Evolutionary conservation across 2,113 vertebrate genomes (phyloP).

Genomic region (Pachyramphus minor): DNA sequence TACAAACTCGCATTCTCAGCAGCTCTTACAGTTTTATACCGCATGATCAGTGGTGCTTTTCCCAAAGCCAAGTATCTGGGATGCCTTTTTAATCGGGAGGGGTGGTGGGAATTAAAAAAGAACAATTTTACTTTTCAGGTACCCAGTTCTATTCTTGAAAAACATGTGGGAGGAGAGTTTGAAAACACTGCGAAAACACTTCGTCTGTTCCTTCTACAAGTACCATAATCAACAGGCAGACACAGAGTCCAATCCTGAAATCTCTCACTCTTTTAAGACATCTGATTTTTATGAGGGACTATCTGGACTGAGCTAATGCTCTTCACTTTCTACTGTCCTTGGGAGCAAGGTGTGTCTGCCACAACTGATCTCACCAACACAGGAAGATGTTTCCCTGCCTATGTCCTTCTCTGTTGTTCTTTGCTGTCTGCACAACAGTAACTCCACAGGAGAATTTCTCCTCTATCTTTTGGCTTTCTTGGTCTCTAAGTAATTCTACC

Average conservation of each 20-base stretch:
- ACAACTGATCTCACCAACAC: accelerated
- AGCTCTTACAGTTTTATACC: background rate
- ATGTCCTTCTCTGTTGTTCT: background rate
- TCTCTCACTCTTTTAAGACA: background rate
- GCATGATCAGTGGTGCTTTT: background rate
- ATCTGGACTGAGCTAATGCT: background rate
- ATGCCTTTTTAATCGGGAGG: too few species aligned
- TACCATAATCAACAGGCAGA: background rate
- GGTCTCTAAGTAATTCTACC: background rate
- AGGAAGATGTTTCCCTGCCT: background rate
- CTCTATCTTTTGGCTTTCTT: background rate
- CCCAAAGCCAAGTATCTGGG: background rate
- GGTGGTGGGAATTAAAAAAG: too few species aligned
- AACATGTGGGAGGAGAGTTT: background rate
- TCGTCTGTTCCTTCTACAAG: background rate
- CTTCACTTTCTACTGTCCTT: background rate
- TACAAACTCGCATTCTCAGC: background rate
- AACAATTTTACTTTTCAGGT: background rate
- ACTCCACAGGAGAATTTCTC: background rate
- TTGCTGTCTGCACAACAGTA: background rate
- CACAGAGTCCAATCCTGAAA: background rate
- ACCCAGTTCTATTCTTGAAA: background rate
- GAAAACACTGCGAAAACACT: background rate
- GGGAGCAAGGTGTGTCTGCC: background rate
- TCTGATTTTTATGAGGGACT: background rate